Evolutionary conservation across 2,797 vertebrate genomes (phyloP), one percentile per base, ranked within the genome.

Genomic region (Acrossocheilus fasciatus): DNA sequence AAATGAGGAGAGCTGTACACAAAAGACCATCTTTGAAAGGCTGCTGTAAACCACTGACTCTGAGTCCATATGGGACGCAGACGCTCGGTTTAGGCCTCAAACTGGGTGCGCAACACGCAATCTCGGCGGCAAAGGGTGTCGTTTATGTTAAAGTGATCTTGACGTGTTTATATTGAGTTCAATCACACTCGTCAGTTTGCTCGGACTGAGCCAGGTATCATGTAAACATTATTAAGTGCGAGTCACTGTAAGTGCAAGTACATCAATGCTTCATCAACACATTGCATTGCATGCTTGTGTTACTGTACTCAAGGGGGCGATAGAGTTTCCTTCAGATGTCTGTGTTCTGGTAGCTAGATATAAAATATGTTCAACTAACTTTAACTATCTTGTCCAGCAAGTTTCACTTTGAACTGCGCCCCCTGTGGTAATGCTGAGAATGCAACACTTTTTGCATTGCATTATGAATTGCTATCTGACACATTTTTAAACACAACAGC

Each of bases 1-100:
- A 95, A 96, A 94, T 91, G 92, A 95, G 90, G 90, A 91, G 84
- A 89, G 93, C 90, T 89, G 91, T 91, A 95, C 81, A 94, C 93
- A 93, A 94, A 93, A 89, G 91, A 89, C 91, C 87, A 62, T 91
- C 88, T 93, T 91, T 92, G 92, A 95, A 94, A 95, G 91, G 93
- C 92, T 94, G 91, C 92, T 92, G 93, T 92, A 94, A 95, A 95
- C 93, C 23, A 12, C 72, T 12, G 64, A 69, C 47, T 79, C 64
- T 68, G 81, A 6, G 90, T 94, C 94, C 93, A 94, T 93, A 91
- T 94, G 92, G 90, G 54, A 30, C 93, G 78, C 70, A 62, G 72
- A 47, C 41, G 39, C 68, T 83, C 54, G 45, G 66, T 47, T 74
- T 45, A 18, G 36, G 39, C 81, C 68, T 64, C 8, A 10, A 20